These are phyloP conservation scores for Philopedon plagiatum DNA, from an alignment of 2,888 invertebrate genomes.

Conservation along the genomic window DNA sequence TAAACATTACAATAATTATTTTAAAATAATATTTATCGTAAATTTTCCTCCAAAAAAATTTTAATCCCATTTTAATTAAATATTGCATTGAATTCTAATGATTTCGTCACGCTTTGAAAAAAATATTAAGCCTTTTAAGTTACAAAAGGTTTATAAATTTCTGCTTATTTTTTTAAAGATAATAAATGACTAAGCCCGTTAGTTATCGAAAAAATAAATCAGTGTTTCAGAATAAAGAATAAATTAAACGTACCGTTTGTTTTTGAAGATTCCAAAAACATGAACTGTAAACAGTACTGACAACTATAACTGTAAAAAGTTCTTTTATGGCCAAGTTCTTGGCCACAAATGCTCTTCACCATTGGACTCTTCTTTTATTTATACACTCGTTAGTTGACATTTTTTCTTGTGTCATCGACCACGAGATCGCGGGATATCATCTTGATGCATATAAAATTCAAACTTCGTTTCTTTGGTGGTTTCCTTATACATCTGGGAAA, in stretches of 20 bases:
- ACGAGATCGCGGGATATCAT: slow-evolving; percentile 28
- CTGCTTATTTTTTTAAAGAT: too few species aligned
- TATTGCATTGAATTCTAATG: too few species aligned
- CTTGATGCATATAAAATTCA: slow-evolving; percentile 26
- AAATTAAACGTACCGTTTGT: not conserved
- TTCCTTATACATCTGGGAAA: not conserved
- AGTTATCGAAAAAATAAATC: too few species aligned
- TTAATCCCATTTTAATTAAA: too few species aligned
- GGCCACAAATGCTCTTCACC: slow-evolving; percentile 38
- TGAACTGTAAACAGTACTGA: not conserved
- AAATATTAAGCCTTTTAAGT: too few species aligned
- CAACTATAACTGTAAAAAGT: slow-evolving; percentile 36
- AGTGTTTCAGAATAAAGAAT: not conserved
- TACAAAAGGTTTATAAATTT: too few species aligned
- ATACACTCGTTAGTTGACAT: slow-evolving; percentile 38
- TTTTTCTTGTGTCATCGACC: slow-evolving; percentile 47
- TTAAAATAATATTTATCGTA: too few species aligned
- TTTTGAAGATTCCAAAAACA: slow-evolving; percentile 1
- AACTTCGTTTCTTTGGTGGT: not conserved
- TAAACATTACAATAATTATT: too few species aligned
- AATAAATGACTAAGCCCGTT: too few species aligned
- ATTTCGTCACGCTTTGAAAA: too few species aligned
- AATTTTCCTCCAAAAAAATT: too few species aligned
- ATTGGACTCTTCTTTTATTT: slow-evolving; percentile 40
- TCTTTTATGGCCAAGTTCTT: slow-evolving; percentile 44